phyloP scores from a whole-genome alignment of 2,888 invertebrate genomes.

The Lepetodrilus schrolli region DNA sequence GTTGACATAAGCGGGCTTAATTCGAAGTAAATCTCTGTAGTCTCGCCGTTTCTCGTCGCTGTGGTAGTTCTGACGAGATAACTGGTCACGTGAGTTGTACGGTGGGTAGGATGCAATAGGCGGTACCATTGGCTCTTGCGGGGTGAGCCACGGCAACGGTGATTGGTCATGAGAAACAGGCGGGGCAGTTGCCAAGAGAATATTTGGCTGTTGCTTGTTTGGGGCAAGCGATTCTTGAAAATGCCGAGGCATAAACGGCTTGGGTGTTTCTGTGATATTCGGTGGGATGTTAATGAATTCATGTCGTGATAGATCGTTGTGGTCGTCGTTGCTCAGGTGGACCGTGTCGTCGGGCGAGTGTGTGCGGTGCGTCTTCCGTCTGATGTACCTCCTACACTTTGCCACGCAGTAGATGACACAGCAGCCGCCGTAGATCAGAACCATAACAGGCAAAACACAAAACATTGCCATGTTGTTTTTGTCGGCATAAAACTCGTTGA shows the following conservation, averaged over 20 bases:
- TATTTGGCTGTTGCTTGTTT: neutral
- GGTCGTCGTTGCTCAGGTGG: slow-evolving; percentile 32
- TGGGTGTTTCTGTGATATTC: neutral
- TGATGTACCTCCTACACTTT: slow-evolving; percentile 48
- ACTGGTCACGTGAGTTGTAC: neutral
- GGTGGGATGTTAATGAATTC: slow-evolving; percentile 5
- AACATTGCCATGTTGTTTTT: slow-evolving; percentile 61
- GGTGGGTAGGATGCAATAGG: neutral
- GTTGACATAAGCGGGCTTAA: neutral
- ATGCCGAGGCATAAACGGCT: neutral
- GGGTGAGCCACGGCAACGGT: neutral
- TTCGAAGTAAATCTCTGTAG: slow-evolving; percentile 10
- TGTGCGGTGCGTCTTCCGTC: slow-evolving; percentile 35
- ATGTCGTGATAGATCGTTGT: neutral
- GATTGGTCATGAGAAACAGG: neutral
- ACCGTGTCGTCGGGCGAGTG: slow-evolving; percentile 27
- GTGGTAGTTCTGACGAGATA: neutral
- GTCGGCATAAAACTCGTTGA: slow-evolving; percentile 51
- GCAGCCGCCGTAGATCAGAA: slow-evolving; percentile 58
- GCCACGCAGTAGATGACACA: slow-evolving; percentile 55
- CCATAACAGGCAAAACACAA: slow-evolving; percentile 54
- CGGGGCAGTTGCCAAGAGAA: neutral
- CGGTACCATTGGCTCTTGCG: neutral
- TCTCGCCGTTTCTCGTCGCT: neutral
- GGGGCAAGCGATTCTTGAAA: too few relatives aligned